Conservation (phyloP, 2,797 vertebrate species). For the Siniperca obscura region DNA sequence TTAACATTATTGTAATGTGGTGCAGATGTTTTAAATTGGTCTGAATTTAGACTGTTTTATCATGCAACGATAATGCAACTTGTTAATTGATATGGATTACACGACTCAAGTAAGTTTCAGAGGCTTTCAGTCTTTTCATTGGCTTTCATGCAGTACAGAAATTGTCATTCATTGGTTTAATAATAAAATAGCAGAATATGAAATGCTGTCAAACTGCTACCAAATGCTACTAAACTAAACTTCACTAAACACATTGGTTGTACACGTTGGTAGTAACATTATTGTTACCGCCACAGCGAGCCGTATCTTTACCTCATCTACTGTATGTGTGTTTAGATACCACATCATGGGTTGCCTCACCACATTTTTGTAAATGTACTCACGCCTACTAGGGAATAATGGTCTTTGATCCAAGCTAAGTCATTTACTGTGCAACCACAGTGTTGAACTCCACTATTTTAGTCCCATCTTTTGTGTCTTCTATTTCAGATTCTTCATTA, state of each 20-base stretch:
- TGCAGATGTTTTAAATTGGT: neutral
- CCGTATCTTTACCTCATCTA: conserved; percentile 21
- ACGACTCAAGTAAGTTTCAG: neutral
- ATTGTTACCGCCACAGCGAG: neutral
- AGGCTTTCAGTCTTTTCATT: neutral
- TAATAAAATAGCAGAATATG: conserved; percentile 8
- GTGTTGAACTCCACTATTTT: conserved; percentile 21
- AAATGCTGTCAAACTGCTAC: neutral
- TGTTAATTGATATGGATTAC: neutral
- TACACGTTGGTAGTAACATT: conserved; percentile 11
- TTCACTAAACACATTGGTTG: neutral
- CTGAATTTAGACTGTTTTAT: neutral
- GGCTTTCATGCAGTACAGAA: neutral
- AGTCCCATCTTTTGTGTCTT: conserved; percentile 20
- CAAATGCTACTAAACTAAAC: neutral
- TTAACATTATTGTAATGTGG: neutral
- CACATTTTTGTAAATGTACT: conserved; percentile 34
- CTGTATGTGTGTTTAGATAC: conserved; percentile 22
- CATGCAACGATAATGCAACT: neutral
- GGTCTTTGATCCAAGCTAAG: conserved; percentile 37
- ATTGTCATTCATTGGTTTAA: too few relatives aligned
- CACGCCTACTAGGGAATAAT: neutral
- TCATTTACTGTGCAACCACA: conserved; percentile 18
- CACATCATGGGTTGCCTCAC: conserved; percentile 19
- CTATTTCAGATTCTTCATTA: conserved; percentile 30